These are phyloP conservation scores for Helleia helle DNA, from an alignment of 2,888 invertebrate genomes.

Conservation along the genomic window DNA sequence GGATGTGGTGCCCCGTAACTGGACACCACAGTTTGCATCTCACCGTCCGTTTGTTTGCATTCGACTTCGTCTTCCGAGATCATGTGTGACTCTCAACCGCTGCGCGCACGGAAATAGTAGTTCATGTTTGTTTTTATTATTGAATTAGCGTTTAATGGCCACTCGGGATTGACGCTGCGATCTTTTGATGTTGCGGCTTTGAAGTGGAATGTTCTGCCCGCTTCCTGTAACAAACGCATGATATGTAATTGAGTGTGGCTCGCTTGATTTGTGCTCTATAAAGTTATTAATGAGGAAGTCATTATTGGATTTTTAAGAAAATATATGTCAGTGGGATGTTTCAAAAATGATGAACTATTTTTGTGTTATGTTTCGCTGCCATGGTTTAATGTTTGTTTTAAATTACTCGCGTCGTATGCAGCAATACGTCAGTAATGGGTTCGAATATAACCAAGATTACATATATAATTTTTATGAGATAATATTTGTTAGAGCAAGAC, in stretches of 20 bases:
- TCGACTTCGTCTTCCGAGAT: too few relatives aligned
- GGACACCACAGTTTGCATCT: constrained; percentile 60
- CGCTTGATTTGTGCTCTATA: constrained; percentile 4
- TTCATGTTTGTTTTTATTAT: constrained; percentile 69
- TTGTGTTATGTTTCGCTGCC: too few relatives aligned
- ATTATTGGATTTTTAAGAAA: too few relatives aligned
- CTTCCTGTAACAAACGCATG: constrained; percentile 58
- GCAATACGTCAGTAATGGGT: too few relatives aligned
- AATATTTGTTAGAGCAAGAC: too few relatives aligned
- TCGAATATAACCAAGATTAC: too few relatives aligned
- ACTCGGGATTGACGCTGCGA: constrained; percentile 37
- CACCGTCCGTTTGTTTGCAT: constrained; percentile 26
- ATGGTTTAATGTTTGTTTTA: too few relatives aligned
- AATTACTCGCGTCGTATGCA: too few relatives aligned
- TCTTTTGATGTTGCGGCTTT: constrained; percentile 53
- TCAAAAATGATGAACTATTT: too few relatives aligned
- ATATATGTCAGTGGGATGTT: constrained; percentile 7
- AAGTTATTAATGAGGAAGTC: too few relatives aligned
- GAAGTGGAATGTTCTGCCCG: constrained; percentile 44
- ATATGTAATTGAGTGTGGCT: constrained; percentile 44
- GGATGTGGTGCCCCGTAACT: too few relatives aligned
- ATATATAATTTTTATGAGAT: too few relatives aligned
- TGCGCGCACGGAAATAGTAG: constrained; percentile 46
- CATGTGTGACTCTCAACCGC: constrained; percentile 49
- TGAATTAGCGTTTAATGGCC: constrained; percentile 56